phyloP scores from a whole-genome alignment of 23 tunicate genomes.

The Halocynthia aurantium region DNA sequence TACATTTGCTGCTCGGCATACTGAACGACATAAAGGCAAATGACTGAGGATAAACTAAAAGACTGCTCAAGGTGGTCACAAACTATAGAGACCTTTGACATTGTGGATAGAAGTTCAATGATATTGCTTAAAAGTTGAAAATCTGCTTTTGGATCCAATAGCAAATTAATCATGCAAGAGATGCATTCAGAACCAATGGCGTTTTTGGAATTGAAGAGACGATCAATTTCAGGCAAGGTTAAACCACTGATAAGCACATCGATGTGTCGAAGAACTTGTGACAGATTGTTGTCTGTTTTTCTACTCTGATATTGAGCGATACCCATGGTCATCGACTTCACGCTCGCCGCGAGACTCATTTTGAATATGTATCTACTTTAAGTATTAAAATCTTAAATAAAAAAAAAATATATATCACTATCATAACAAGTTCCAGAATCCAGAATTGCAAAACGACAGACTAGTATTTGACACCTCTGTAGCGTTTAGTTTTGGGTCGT shows the following conservation, averaged over 20 bases:
- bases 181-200: constrained; percentile 23
- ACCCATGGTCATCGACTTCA: constrained; percentile 21
- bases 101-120: constrained; percentile 23
- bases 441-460: too few relatives aligned
- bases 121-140: constrained; percentile 28
- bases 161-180: constrained; percentile 2
- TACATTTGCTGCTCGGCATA: constrained; percentile 8
- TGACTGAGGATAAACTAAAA: constrained; percentile 4
- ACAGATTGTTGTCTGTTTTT: constrained; percentile 24
- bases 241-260: constrained; percentile 32
- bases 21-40: constrained; percentile 1
- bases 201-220: constrained; percentile 1
- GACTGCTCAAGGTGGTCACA: constrained; percentile 15
- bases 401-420: too few relatives aligned
- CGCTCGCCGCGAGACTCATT: not conserved
- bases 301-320: constrained; percentile 21
- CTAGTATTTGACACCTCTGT: too few relatives aligned
- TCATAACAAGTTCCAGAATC: too few relatives aligned
- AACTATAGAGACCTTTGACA: constrained; percentile 3
- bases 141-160: constrained; percentile 17
- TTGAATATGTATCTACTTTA: too few relatives aligned
- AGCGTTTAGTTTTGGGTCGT: too few relatives aligned
- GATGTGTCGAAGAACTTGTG: constrained; percentile 36
- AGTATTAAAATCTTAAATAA: too few relatives aligned
- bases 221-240: constrained; percentile 13